Percentiles rank a stretch among this genome's conserved stretches.
These are phyloP conservation scores for Pristionchus fissidentatus DNA, from an alignment of 2,888 invertebrate species.

Conservation along the genomic window DNA sequence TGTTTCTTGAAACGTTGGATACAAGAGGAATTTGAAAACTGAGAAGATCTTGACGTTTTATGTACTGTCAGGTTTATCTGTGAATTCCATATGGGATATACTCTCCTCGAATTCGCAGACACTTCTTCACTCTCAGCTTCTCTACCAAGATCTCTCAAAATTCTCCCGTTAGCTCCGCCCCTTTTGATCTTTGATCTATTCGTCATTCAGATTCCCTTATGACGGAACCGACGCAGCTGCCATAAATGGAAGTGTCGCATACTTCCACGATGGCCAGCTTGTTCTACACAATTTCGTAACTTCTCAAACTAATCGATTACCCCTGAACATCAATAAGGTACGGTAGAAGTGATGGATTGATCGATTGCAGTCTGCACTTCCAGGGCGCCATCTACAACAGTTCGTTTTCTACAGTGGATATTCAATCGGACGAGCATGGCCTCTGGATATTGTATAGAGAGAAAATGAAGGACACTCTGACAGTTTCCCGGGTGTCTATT, in stretches of 20 bases:
- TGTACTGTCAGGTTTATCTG: conserved; percentile 53
- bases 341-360: not conserved
- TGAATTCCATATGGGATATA: conserved; percentile 61
- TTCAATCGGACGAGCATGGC: conserved; percentile 94
- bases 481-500: conserved; percentile 43
- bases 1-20: not conserved
- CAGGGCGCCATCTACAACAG: conserved; percentile 56
- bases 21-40: not conserved
- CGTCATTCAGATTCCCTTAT: conserved; percentile 33
- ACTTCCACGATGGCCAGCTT: conserved; percentile 5
- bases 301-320: not conserved
- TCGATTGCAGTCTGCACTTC: not conserved
- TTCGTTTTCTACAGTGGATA: conserved; percentile 84
- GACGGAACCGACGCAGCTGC: conserved; percentile 13
- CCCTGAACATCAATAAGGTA: not conserved
- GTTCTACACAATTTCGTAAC: conserved; percentile 16
- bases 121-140: conserved; percentile 40
- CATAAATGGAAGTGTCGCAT: not conserved
- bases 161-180: conserved; percentile 11
- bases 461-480: conserved; percentile 52
- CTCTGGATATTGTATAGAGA: conserved; percentile 89
- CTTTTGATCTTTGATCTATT: not conserved
- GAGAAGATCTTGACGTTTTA: not conserved
- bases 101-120: conserved; percentile 55
- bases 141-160: conserved; percentile 9